phyloP scores from a whole-genome alignment of 2,113 vertebrate species.

The Cynoglossus semilaevis region DNA sequence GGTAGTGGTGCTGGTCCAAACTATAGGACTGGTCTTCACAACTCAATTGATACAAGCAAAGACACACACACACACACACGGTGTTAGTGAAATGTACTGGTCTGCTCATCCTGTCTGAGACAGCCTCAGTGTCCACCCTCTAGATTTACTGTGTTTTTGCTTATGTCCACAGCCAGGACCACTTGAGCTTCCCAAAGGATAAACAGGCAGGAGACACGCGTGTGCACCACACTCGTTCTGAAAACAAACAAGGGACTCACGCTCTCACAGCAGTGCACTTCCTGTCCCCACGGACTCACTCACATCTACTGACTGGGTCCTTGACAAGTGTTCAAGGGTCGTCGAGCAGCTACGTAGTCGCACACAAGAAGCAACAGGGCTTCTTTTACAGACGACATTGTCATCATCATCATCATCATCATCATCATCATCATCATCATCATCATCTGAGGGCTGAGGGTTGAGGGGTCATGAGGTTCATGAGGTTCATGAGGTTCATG shows the following conservation, averaged over 20 bases:
- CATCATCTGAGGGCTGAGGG: conserved; percentile 5
- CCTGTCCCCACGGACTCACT: conserved; percentile 21
- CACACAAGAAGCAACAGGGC: neutral
- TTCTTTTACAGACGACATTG: neutral
- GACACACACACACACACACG: neutral
- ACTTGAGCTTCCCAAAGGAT: conserved; percentile 40
- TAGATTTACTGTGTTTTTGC: conserved; percentile 33
- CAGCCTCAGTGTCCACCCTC: conserved; percentile 61
- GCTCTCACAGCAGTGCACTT: conserved; percentile 21
- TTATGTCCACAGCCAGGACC: conserved; percentile 19
- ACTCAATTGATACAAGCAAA: neutral
- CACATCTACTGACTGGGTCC: neutral
- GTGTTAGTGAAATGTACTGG: conserved; percentile 42
- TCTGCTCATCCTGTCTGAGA: conserved; percentile 36
- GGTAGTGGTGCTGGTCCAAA: too few relatives aligned
- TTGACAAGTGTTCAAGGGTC: conserved; percentile 10
- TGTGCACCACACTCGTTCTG: conserved; percentile 17
- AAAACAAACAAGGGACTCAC: conserved; percentile 38
- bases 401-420: neutral
- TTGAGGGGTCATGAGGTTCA: neutral
- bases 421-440: neutral
- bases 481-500: too few relatives aligned
- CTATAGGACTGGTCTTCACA: neutral
- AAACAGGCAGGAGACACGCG: conserved; percentile 39
- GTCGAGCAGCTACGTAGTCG: neutral